Base-by-base conservation (phyloP, 2,888 invertebrate species). In the Cerastoderma edule region DNA sequence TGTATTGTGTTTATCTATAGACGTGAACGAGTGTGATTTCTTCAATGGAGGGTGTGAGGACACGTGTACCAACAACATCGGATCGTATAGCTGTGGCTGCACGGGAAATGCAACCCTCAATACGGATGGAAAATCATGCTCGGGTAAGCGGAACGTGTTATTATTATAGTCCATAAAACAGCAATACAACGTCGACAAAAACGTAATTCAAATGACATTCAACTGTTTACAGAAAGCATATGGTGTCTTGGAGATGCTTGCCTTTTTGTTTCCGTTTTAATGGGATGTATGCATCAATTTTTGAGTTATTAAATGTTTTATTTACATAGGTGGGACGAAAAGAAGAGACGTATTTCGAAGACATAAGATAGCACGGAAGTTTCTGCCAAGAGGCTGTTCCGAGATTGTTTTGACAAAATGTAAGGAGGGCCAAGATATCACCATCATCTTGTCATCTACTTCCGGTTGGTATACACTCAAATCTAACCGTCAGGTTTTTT, bases 21-120 rank as follows among this genome's bases (percentile, higher is more conserved):
- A 83, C 64, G 57, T 73, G 6, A 54, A 77, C 39, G 77, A 77
- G 48, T 83, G 83, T 65, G 22, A 33, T 5, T 22, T 71, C 13
- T 50, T 73, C 4, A 75, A 72, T 39, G 75, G 68, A 1, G 81
- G 73, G 0, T 81, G 81, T 67, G 44, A 70, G 27, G 81, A 81
- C 50, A 44, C n/a, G 0, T 81, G 83, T 63, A 54, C n/a, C 13
- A 75, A 79, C 33, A 32, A 13, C 46, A 13, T n/a, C 1, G 81
- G 83, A 6, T 53, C 54, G 5, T 83, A 76, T 33, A 63, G 2
- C 5, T 83, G 83, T 60, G 50, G 63, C 19, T 83, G 83, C 56
- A 22, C 32, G 3, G 33, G 32, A 2, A 70, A 70, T 19, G 50
- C 48, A 19, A 63, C 56, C 0, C 35, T 75, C 5, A 39, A 70